Conservation (phyloP, 2,888 invertebrate genomes). For the Lasioglossum pauxillum region DNA sequence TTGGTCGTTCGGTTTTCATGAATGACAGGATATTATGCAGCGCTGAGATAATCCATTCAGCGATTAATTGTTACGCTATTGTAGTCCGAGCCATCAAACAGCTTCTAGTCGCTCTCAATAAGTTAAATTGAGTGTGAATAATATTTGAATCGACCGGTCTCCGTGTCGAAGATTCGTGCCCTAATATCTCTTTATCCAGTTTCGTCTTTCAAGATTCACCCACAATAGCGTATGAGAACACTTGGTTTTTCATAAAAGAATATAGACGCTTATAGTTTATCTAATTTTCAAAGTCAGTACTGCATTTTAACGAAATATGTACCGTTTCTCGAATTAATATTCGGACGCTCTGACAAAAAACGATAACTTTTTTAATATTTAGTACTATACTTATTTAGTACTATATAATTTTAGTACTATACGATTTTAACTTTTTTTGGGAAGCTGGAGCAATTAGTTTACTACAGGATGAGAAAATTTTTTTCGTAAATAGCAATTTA, state of each 20-base stretch:
- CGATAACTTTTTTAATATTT: too few species aligned
- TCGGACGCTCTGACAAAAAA: too few species aligned
- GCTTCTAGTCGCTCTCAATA: conserved; percentile 70
- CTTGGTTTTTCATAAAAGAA: conserved; percentile 43
- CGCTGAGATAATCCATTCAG: conserved; percentile 65
- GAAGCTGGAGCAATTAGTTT: too few species aligned
- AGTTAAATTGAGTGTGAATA: conserved; percentile 82
- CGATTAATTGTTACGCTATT: conserved; percentile 77
- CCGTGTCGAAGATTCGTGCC: conserved; percentile 62
- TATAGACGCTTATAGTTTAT: conserved; percentile 25
- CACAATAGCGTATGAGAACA: conserved; percentile 32
- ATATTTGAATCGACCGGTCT: conserved; percentile 75
- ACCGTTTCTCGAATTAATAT: too few species aligned
- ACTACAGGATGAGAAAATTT: too few species aligned
- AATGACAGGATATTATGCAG: conserved; percentile 67
- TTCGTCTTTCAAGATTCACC: conserved; percentile 44
- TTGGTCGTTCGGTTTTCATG: conserved; percentile 54
- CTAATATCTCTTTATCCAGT: conserved; percentile 72
- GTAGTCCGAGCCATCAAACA: conserved; percentile 68
- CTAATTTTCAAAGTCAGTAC: background rate
- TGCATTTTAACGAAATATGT: background rate
- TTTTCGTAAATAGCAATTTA: too few species aligned
- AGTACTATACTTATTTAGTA: too few species aligned
- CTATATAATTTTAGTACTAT: too few species aligned
- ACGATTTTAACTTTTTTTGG: too few species aligned